Base-by-base conservation (phyloP, 2,888 invertebrate genomes). In the Yponomeuta evonymella region DNA sequence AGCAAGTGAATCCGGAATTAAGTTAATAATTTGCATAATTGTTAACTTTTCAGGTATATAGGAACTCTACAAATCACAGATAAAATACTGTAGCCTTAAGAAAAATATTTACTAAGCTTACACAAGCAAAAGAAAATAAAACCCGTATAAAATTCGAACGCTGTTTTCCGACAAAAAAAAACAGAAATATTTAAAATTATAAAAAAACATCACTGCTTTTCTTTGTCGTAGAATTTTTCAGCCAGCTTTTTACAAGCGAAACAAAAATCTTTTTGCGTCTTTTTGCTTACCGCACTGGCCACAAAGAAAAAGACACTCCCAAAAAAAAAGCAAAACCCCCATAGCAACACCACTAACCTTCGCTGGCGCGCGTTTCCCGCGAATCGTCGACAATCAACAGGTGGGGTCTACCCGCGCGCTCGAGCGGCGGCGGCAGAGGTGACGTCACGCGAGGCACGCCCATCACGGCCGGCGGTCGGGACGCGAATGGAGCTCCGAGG, bases 311-410 rank as follows among this genome's bases (percentile, higher is more conserved):
- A 15, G 15, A 12, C 51, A 58, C 12, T 12, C 51, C 51, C 10
- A 2, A 64, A 64, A 64, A 64, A 64, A 64, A 64, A 30, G n/a
- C 64, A 36, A 66, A 66, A 48, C 69, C 64, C 23, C 74, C 73
- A 70, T 71, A 43, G 70, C 12, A 67, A 43, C 64, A 73, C 68
- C 75, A 82, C 85, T 87, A 79, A 91, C 91, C 91, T 90, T 89
- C 88, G 70, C 77, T 81, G 65, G 82, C 80, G 78, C 86, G 85
- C 75, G 85, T 79, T 80, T 89, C 88, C 76, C 88, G 84, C 77
- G 90, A 86, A 76, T 90, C 85, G 87, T 90, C 91, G 76, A 91
- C 86, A 76, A 92, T 90, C 89, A 92, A 90, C 90, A 91, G 89
- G 91, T 91, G 89, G 75, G 89, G 88, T 72, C 86, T 83, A 71